Conservation (phyloP, 2,888 invertebrate genomes). For the Chrysotoxum bicinctum region DNA sequence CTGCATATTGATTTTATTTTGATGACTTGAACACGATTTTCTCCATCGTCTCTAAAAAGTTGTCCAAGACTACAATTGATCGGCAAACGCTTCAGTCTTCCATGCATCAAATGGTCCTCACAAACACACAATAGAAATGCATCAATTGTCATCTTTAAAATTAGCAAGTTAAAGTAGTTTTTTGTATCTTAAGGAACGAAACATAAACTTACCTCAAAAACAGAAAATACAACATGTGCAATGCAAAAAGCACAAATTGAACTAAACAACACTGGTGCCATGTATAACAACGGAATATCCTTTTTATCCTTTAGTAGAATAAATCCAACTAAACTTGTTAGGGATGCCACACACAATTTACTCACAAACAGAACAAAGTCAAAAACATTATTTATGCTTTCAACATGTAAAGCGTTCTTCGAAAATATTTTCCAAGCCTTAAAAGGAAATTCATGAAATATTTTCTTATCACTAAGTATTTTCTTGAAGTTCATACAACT, state of each 20-base stretch:
- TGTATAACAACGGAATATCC: constrained; percentile 88
- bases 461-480: background rate
- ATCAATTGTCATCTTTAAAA: constrained; percentile 93
- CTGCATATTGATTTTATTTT: background rate
- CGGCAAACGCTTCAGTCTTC: constrained; percentile 87
- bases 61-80: constrained; percentile 84
- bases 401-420: constrained; percentile 91
- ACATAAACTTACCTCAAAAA: constrained; percentile 89
- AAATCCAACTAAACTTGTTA: constrained; percentile 90
- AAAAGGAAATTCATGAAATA: background rate
- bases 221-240: constrained; percentile 94
- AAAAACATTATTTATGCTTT: constrained; percentile 90
- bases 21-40: background rate
- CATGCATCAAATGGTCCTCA: constrained; percentile 93
- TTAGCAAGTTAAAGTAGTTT: background rate
- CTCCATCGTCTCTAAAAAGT: constrained; percentile 81
- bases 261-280: constrained; percentile 92
- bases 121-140: constrained; percentile 96
- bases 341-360: constrained; percentile 88
- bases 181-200: background rate
- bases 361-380: constrained; percentile 96
- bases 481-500: constrained; percentile 84
- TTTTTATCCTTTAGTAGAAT: constrained; percentile 88
- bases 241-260: constrained; percentile 94
- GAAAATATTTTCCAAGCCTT: constrained; percentile 94